These are phyloP conservation scores for Gallinago stenura DNA, from an alignment of 2,797 vertebrate genomes.

Conservation along the genomic window DNA sequence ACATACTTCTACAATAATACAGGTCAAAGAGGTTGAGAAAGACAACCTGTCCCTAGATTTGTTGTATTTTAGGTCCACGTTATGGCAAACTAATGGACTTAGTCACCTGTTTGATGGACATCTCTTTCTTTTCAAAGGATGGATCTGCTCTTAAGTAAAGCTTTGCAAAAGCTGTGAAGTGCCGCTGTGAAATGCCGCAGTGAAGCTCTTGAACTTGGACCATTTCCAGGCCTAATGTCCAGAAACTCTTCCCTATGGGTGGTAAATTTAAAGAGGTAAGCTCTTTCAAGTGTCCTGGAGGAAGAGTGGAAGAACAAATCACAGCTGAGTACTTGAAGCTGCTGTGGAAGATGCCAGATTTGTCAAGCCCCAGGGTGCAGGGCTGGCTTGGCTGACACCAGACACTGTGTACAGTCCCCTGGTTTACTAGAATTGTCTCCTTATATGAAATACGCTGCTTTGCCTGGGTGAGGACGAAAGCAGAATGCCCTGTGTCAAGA, in stretches of 20 bases:
- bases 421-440: background rate
- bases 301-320: background rate
- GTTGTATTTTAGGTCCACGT: background rate
- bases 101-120: background rate
- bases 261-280: conserved; percentile 53
- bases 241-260: conserved; percentile 25
- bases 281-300: background rate
- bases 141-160: background rate
- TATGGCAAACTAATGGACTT: background rate
- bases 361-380: background rate
- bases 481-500: conserved; percentile 25
- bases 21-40: background rate
- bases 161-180: conserved; percentile 8
- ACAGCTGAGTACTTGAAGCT: background rate
- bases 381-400: conserved; percentile 5
- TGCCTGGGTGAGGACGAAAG: background rate
- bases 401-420: accelerated
- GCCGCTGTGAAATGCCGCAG: background rate
- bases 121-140: conserved; percentile 45
- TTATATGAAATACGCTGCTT: background rate
- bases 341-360: background rate
- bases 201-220: background rate
- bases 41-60: background rate
- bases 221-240: background rate
- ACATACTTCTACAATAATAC: background rate